Conservation (phyloP, 2,888 invertebrate genomes). For the Zelleria hepariella region DNA sequence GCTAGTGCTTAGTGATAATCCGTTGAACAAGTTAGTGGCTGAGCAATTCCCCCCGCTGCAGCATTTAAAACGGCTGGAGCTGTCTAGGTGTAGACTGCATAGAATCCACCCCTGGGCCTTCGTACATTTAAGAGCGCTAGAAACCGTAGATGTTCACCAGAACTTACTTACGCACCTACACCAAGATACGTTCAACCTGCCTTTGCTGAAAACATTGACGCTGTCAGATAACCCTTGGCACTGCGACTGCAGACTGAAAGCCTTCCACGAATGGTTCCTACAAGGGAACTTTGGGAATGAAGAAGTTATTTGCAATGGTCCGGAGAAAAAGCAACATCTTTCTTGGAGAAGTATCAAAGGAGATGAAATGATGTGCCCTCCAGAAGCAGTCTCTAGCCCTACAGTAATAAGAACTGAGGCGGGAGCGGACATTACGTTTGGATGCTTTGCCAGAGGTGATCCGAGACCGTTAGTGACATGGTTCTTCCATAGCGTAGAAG, state of each 20-base stretch:
- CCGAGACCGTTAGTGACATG: conserved; percentile 86
- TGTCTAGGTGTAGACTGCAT: conserved; percentile 83
- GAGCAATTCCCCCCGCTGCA: conserved; percentile 86
- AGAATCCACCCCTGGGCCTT: conserved; percentile 83
- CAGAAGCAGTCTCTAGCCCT: conserved; percentile 74
- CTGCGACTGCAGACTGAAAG: conserved; percentile 88
- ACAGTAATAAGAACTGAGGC: conserved; percentile 78
- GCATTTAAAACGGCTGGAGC: conserved; percentile 84
- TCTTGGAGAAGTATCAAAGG: conserved; percentile 83
- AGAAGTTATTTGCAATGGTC: conserved; percentile 79
- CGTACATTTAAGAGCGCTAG: conserved; percentile 79
- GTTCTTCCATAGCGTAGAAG: conserved; percentile 77
- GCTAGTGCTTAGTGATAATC: conserved; percentile 86
- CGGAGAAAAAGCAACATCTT: conserved; percentile 74
- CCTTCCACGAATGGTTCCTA: conserved; percentile 87
- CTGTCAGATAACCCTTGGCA: conserved; percentile 91
- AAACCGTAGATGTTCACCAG: conserved; percentile 86
- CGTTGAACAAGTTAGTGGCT: conserved; percentile 77
- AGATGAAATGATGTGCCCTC: conserved; percentile 85
- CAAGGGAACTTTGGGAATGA: conserved; percentile 82
- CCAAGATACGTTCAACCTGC: conserved; percentile 56
- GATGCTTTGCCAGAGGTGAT: conserved; percentile 85
- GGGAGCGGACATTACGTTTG: conserved; percentile 86
- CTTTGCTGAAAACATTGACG: conserved; percentile 80
- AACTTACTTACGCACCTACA: conserved; percentile 81